phyloP scores from a whole-genome alignment of 1,140 invertebrate genomes.

The Danaus plexippus region DNA sequence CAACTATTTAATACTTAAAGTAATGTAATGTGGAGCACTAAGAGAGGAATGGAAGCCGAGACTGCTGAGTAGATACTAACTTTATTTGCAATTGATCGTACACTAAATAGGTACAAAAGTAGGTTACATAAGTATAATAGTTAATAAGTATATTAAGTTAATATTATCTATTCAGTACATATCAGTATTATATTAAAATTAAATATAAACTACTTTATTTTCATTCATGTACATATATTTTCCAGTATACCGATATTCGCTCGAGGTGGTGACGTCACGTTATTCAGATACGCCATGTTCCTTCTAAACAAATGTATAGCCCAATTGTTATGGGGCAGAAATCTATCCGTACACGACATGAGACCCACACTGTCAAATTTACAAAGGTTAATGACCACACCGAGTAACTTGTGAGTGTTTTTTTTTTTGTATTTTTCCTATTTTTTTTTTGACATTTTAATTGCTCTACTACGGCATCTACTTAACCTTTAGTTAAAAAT shows the following conservation, averaged over 20 bases:
- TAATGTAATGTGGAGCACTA: too few relatives aligned
- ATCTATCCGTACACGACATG: conserved; percentile 48
- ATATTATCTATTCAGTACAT: too few relatives aligned
- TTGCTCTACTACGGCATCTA: too few relatives aligned
- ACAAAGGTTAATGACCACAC: conserved; percentile 42
- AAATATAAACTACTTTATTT: background rate
- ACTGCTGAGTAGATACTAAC: too few relatives aligned
- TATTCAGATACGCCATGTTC: conserved; percentile 64
- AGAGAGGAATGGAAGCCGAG: too few relatives aligned
- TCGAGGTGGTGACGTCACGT: conserved; percentile 52
- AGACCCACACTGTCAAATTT: conserved; percentile 59
- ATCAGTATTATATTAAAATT: too few relatives aligned
- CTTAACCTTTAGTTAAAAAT: too few relatives aligned
- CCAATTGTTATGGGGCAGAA: conserved; percentile 54
- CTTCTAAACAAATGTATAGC: conserved; percentile 66
- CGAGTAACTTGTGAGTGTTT: conserved; percentile 44
- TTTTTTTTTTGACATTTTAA: conserved; percentile 3
- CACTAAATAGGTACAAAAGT: too few relatives aligned
- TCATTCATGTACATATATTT: conserved; percentile 9
- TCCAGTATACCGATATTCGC: conserved; percentile 62
- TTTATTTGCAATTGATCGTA: too few relatives aligned
- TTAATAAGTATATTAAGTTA: too few relatives aligned
- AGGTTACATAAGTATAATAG: too few relatives aligned
- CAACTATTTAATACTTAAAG: too few relatives aligned
- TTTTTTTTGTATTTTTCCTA: conserved; percentile 7